Conservation (phyloP, 2,888 invertebrate genomes). For the Aricia artaxerxes region DNA sequence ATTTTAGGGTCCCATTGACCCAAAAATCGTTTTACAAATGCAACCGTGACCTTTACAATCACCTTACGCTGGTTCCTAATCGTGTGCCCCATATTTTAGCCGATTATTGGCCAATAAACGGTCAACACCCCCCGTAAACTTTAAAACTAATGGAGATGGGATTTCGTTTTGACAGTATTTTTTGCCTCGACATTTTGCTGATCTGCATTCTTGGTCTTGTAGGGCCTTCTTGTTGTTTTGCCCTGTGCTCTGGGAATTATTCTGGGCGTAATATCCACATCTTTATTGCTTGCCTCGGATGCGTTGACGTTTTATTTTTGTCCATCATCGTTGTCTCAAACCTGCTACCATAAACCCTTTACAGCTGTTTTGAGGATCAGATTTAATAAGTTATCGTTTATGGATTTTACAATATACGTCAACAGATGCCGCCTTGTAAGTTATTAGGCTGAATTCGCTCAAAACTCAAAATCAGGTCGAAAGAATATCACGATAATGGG, state of each 20-base stretch:
- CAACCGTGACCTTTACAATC: constrained; percentile 47
- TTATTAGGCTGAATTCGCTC: not conserved
- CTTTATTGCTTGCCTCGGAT: constrained; percentile 40
- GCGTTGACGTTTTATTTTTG: constrained; percentile 8
- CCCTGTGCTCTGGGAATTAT: constrained; percentile 44
- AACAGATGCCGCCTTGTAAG: not conserved
- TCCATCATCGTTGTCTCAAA: constrained; percentile 18
- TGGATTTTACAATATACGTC: not conserved
- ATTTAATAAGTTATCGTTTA: not conserved
- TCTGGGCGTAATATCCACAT: constrained; percentile 40
- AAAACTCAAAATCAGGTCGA: not conserved
- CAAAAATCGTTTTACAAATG: constrained; percentile 24
- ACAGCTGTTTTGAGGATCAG: not conserved
- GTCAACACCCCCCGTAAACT: constrained; percentile 51
- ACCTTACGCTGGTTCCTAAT: constrained; percentile 51
- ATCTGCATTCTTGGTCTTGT: constrained; percentile 48
- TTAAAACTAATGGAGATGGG: constrained; percentile 53
- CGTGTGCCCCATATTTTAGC: constrained; percentile 48
- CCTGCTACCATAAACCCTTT: not conserved
- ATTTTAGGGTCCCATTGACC: constrained; percentile 23
- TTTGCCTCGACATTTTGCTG: constrained; percentile 45
- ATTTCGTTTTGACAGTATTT: constrained; percentile 52
- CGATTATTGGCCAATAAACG: constrained; percentile 38
- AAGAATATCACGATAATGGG: not conserved
- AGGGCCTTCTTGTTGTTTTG: constrained; percentile 48